Conservation (phyloP, 2,888 invertebrate species). For the Drosophila flavopinicola region DNA sequence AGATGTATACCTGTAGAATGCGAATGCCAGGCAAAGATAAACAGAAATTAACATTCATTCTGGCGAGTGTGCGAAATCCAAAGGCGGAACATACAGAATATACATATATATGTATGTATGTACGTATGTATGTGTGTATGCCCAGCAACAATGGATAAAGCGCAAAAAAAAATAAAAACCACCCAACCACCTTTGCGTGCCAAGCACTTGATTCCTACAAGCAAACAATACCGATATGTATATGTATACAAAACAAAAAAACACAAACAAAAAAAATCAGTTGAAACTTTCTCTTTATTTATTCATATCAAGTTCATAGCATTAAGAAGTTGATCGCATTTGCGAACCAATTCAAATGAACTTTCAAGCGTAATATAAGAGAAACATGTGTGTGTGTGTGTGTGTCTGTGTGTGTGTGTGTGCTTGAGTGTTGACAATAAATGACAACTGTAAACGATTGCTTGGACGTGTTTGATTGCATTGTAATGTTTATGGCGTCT, state of each 20-base stretch:
- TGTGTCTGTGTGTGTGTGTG: neutral
- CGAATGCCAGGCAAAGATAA: constrained; percentile 38
- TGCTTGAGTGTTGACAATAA: neutral
- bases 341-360: too few species aligned
- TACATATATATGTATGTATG: too few species aligned
- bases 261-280: neutral
- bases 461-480: neutral
- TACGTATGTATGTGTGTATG: too few species aligned
- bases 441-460: neutral
- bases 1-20: constrained; percentile 38
- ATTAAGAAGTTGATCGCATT: constrained; percentile 3
- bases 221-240: too few species aligned
- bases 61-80: constrained; percentile 45
- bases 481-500: constrained; percentile 3
- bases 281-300: constrained; percentile 22
- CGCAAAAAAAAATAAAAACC: neutral
- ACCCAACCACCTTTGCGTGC: neutral
- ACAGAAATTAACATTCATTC: constrained; percentile 71
- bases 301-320: neutral
- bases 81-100: constrained; percentile 16
- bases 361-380: neutral
- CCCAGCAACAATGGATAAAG: neutral
- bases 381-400: neutral
- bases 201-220: too few species aligned
- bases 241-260: neutral